Evolutionary conservation across 2,888 invertebrate species (phyloP).

Genomic region (Acanthoscelides obtectus): DNA sequence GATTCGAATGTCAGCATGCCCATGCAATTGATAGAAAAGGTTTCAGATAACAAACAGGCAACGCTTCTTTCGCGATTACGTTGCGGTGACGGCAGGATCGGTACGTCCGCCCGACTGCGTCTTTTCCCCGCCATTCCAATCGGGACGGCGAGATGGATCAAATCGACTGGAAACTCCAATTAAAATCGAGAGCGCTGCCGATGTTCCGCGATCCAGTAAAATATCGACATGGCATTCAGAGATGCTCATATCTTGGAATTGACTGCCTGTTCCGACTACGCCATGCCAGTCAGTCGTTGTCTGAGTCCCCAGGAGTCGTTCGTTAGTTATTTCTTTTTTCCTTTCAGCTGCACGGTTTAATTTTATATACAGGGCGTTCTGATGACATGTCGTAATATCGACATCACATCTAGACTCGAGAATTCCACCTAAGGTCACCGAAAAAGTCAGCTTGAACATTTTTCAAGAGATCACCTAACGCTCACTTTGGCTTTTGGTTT

Average conservation of each 20-base stretch:
- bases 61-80: background rate
- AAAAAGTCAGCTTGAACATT: too few species aligned
- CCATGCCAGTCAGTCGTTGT: background rate
- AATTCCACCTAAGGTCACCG: too few species aligned
- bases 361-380: too few species aligned
- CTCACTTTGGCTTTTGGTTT: too few species aligned
- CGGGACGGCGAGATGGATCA: conserved; percentile 30
- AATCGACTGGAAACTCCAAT: conserved; percentile 42
- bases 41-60: too few species aligned
- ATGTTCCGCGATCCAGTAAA: conserved; percentile 25
- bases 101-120: background rate
- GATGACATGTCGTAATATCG: too few species aligned
- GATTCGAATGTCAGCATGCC: too few species aligned
- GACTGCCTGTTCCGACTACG: background rate
- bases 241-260: conserved; percentile 29
- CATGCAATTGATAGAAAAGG: background rate
- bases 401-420: too few species aligned
- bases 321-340: background rate
- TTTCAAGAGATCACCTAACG: too few species aligned
- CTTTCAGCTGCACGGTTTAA: too few species aligned
- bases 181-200: conserved; percentile 36
- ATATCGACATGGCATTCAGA: conserved; percentile 3
- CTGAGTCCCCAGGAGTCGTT: background rate
- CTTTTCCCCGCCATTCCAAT: conserved; percentile 24
- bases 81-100: background rate